Conservation (phyloP, 2,888 invertebrate species). For the Mimas tiliae region DNA sequence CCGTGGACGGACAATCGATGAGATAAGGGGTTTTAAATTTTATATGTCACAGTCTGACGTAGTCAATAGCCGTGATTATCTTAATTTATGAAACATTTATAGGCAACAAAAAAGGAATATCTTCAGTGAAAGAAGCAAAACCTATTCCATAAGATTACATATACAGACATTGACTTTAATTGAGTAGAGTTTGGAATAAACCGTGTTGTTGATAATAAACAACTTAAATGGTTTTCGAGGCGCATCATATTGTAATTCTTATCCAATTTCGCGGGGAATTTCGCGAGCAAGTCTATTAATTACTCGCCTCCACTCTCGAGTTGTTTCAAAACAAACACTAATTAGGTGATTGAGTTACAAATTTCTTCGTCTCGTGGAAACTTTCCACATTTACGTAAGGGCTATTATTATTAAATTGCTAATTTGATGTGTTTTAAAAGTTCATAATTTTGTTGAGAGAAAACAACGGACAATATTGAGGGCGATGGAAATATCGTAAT, state of each 20-base stretch:
- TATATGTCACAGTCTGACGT: no score
- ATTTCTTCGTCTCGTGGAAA: constrained; percentile 57
- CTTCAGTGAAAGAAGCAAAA: no score
- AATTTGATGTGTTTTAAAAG: constrained; percentile 46
- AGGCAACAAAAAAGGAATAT: no score
- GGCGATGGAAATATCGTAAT: not conserved
- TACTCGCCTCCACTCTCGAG: constrained; percentile 53
- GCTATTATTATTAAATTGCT: constrained; percentile 52
- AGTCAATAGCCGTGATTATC: no score
- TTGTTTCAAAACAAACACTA: constrained; percentile 68
- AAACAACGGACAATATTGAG: constrained; percentile 23
- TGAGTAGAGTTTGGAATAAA: not conserved
- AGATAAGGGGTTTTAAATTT: no score
- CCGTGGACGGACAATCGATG: no score
- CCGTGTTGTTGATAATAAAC: constrained; percentile 19
- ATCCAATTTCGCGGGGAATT: constrained; percentile 40
- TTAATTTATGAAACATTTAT: no score
- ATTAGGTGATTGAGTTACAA: constrained; percentile 76
- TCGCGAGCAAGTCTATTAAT: constrained; percentile 50
- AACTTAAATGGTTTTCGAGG: constrained; percentile 27
- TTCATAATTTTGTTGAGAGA: constrained; percentile 23
- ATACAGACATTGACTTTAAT: not conserved
- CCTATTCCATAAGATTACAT: no score
- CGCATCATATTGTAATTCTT: constrained; percentile 33
- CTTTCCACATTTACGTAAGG: constrained; percentile 51